These are phyloP conservation scores for Platerodrilus igneus DNA, from an alignment of 2,888 invertebrate genomes.

Conservation along the genomic window DNA sequence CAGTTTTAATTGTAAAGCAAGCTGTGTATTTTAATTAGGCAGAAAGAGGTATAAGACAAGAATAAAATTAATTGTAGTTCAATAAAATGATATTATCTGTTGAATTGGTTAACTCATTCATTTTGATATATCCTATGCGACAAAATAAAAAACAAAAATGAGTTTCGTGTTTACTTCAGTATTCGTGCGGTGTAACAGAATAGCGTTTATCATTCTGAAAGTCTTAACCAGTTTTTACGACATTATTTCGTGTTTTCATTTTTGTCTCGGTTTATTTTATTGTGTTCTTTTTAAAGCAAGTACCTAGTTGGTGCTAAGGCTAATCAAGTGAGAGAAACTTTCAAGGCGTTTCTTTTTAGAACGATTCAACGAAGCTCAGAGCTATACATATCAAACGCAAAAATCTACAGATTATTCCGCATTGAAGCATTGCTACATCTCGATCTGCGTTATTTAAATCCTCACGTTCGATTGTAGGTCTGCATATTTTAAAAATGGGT, in stretches of 20 bases:
- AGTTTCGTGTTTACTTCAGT: too few species aligned
- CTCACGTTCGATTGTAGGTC: too few species aligned
- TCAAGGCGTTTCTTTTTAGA: constrained; percentile 2
- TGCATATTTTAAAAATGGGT: too few species aligned
- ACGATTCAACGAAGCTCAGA: constrained; percentile 1
- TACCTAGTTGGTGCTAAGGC: constrained; percentile 6
- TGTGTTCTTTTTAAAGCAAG: constrained; percentile 7
- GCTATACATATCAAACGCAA: background rate
- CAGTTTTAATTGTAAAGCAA: too few species aligned
- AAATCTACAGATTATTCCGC: constrained; percentile 1
- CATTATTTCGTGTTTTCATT: constrained; percentile 13
- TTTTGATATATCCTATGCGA: too few species aligned
- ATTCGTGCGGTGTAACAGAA: too few species aligned
- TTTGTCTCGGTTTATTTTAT: constrained; percentile 14
- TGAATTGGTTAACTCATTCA: too few species aligned
- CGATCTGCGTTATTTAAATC: background rate
- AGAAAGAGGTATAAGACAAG: too few species aligned
- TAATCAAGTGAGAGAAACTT: constrained; percentile 5
- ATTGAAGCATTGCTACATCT: background rate
- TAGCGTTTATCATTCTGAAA: constrained; percentile 10
- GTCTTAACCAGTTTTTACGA: constrained; percentile 12
- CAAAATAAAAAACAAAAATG: too few species aligned
- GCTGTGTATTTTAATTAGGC: too few species aligned
- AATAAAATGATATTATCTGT: too few species aligned
- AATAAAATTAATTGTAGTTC: too few species aligned